Evolutionary conservation across 2,888 invertebrate species (phyloP).

Genomic region (Tortricodes alternella): DNA sequence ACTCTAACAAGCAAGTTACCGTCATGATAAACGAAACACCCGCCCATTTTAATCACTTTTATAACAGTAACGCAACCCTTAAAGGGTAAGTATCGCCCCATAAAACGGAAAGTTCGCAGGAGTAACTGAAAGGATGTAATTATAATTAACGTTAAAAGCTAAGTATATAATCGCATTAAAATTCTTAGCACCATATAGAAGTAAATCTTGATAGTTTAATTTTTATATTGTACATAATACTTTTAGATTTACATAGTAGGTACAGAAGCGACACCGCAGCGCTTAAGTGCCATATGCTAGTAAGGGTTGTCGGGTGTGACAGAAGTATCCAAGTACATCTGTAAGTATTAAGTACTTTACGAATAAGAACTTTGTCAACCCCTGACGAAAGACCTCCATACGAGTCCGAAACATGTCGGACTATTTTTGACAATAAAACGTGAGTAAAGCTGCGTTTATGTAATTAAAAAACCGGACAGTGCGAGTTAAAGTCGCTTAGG

Average conservation of each 20-base stretch:
- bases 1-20: not conserved
- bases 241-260: not conserved
- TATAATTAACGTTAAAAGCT: constrained; percentile 24
- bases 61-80: not conserved
- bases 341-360: too few relatives aligned
- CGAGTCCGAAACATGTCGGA: too few relatives aligned
- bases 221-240: too few relatives aligned
- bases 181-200: not conserved
- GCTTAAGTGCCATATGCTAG: too few relatives aligned
- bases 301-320: too few relatives aligned
- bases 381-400: too few relatives aligned
- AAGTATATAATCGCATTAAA: constrained; percentile 3
- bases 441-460: too few relatives aligned
- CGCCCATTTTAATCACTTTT: not conserved
- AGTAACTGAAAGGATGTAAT: constrained; percentile 18
- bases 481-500: too few relatives aligned
- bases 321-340: too few relatives aligned
- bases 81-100: not conserved
- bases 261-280: not conserved
- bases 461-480: too few relatives aligned
- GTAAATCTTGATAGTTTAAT: not conserved
- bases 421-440: too few relatives aligned
- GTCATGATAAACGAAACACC: not conserved
- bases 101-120: constrained; percentile 8
- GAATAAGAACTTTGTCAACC: too few relatives aligned